Conservation (phyloP, 2,888 invertebrate genomes). For the Ypsolopha sequella region DNA sequence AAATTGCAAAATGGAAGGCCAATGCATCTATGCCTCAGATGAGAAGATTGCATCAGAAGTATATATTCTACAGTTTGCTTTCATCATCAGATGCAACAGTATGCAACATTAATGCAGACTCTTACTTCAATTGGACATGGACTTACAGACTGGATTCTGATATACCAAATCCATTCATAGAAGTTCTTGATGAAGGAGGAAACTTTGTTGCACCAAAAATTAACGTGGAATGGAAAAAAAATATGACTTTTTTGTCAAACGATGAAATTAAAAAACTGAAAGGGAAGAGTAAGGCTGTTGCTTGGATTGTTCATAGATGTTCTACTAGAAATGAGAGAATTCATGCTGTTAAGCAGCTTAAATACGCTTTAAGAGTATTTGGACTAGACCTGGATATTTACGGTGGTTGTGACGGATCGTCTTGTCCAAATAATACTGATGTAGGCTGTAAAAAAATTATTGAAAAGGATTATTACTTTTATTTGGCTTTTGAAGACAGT, state of each 20-base stretch:
- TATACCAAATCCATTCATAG: constrained; percentile 42
- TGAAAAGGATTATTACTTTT: constrained; percentile 41
- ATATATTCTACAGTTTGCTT: constrained; percentile 38
- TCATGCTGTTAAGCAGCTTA: constrained; percentile 31
- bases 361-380: constrained; percentile 38
- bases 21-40: constrained; percentile 20
- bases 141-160: constrained; percentile 51
- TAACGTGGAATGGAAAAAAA: constrained; percentile 25
- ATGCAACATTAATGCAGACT: constrained; percentile 31
- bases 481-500: constrained; percentile 36
- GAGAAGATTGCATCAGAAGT: constrained; percentile 38
- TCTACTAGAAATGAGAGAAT: constrained; percentile 13
- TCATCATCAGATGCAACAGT: constrained; percentile 32
- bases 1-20: constrained; percentile 18
- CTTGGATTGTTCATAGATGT: constrained; percentile 36
- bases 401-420: constrained; percentile 34
- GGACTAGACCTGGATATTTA: constrained; percentile 56
- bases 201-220: constrained; percentile 30
- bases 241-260: constrained; percentile 21
- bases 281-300: constrained; percentile 22
- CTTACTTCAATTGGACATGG: constrained; percentile 61
- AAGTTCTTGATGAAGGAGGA: constrained; percentile 31
- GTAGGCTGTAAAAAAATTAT: constrained; percentile 26
- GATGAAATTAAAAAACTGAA: constrained; percentile 27
- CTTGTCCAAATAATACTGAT: constrained; percentile 20